phyloP scores from a whole-genome alignment of 2,888 invertebrate genomes.

The Steinernema hermaphroditum region DNA sequence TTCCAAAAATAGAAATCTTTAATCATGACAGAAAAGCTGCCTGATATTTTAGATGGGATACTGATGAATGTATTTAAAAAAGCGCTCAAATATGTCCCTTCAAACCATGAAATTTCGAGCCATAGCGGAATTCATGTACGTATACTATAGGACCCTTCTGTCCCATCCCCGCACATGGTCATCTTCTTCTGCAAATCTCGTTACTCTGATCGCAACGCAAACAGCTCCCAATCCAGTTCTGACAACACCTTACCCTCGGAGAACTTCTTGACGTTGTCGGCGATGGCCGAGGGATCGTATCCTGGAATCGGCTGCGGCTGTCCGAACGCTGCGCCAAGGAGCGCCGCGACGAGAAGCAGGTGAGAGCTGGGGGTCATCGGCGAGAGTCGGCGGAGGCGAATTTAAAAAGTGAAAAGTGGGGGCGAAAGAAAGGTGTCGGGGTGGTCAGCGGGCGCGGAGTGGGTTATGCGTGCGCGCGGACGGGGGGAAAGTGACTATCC shows the following conservation, averaged over 20 bases:
- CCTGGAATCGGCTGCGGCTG: conserved; percentile 4
- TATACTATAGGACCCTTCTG: no score
- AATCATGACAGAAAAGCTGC: no score
- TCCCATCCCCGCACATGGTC: no score
- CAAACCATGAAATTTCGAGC: no score
- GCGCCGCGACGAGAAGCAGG: not conserved
- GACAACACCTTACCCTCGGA: conserved; percentile 32
- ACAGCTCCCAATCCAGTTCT: no score
- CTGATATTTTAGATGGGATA: no score
- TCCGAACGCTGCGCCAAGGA: not conserved
- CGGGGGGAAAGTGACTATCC: conserved; percentile 22
- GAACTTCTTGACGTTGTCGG: conserved; percentile 39
- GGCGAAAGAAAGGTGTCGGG: conserved; percentile 11
- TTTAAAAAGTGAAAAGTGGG: conserved; percentile 15
- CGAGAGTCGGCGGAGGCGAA: not conserved
- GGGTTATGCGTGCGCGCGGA: not conserved
- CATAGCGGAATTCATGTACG: no score
- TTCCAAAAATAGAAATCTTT: no score
- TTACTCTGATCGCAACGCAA: no score
- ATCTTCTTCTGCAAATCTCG: no score
- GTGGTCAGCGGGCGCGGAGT: conserved; percentile 1
- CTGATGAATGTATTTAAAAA: no score
- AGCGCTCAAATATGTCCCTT: no score
- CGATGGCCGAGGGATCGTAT: conserved; percentile 34
- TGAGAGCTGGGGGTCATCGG: not conserved